phyloP scores from a whole-genome alignment of 1,140 invertebrate genomes.

The Nasonia giraulti region DNA sequence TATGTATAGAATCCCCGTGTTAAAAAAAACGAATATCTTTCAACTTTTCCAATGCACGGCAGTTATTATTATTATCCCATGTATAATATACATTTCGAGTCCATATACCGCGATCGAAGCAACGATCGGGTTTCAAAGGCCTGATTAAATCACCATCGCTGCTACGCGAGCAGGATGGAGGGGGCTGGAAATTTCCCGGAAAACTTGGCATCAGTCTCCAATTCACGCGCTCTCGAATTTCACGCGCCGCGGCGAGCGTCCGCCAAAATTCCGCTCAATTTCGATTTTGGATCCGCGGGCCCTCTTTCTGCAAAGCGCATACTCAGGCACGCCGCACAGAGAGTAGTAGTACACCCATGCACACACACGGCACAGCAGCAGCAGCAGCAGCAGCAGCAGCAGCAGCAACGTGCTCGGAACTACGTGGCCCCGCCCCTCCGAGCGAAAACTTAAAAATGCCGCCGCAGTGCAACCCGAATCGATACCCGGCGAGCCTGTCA shows the following conservation, averaged over 20 bases:
- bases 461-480: constrained; percentile 83
- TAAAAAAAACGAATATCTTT: too few relatives aligned
- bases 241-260: neutral
- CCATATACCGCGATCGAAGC: too few relatives aligned
- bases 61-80: too few relatives aligned
- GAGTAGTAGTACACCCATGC: neutral
- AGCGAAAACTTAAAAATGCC: constrained; percentile 84
- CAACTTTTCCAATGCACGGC: too few relatives aligned
- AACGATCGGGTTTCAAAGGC: neutral
- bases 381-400: too few relatives aligned
- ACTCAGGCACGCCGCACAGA: too few relatives aligned
- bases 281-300: constrained; percentile 1
- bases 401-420: constrained; percentile 67
- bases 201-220: neutral
- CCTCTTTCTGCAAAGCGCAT: neutral
- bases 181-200: neutral
- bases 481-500: constrained; percentile 79
- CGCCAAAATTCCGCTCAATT: neutral
- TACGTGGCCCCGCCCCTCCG: constrained; percentile 62
- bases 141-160: too few relatives aligned
- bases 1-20: too few relatives aligned
- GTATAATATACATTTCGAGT: too few relatives aligned
- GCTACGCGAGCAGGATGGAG: too few relatives aligned
- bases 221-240: neutral
- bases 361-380: too few relatives aligned